Base-by-base conservation (phyloP, 2,113 vertebrate species). In the Heptranchias perlo region DNA sequence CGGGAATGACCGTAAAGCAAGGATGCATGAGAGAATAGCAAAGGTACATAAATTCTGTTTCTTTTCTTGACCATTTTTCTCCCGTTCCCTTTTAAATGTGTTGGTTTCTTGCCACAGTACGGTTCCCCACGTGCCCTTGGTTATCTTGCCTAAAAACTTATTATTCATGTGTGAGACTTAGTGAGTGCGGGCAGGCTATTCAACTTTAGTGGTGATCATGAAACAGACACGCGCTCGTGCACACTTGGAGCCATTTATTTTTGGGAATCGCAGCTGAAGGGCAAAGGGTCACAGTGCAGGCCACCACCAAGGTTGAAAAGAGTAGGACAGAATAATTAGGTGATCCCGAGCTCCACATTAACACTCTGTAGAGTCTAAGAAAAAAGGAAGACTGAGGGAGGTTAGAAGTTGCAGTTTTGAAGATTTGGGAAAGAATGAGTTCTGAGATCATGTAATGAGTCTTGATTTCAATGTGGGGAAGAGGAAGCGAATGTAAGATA, bases 21-120 rank as follows among this genome's bases (percentile, higher is more conserved):
- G 99, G 76, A 99, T 99, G 99, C 98, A 99, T 0, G 98, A 99
- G 35, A 98, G 99, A 65, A 99, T 99, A 62, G 98, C 98, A 96
- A 99, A 99, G 98, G 99, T 99, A 96, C 91, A 5, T 69, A 35
- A 69, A 73, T 52, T 7, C 44, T 95, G 44, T n/a, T n/a, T n/a
- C n/a, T n/a, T n/a, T n/a, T 64, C 21, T 93, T 62, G 78, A 82
- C 2, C 0, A n/a, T 61, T 92, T 92, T 61, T 89, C 49, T 39
- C 16, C 14, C 39, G 18, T 62, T 18, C 21, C 58, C 31, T 64
- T 54, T 64, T 39, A 39, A 64, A 62, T 16, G 35, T 91, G 54
- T 92, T 92, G 58, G 44, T 39, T 62, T 64, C 89, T 93, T 62
- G 89, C 89, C 11, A 21, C 39, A 16, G 58, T 62, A n/a, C 7